Percentiles rank a stretch among this genome's conserved stretches.
phyloP scores from a whole-genome alignment of 2,113 vertebrate genomes.

The Gila orcuttii region DNA sequence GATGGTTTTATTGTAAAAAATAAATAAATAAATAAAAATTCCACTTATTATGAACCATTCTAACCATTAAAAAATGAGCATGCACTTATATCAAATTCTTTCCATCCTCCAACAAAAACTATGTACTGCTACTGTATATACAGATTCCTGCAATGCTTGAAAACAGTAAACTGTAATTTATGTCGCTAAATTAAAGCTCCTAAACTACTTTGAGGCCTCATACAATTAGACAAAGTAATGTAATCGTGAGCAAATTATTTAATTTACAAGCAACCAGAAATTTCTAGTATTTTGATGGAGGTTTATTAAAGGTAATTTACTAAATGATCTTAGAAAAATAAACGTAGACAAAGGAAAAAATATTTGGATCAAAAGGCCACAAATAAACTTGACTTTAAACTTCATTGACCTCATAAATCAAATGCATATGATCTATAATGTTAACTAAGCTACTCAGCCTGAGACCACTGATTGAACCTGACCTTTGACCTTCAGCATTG shows the following conservation, averaged over 20 bases:
- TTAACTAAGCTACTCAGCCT: not conserved
- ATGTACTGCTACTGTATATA: not conserved
- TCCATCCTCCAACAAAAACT: not conserved
- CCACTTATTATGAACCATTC: not conserved
- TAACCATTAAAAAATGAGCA: not conserved
- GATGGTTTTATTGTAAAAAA: not conserved
- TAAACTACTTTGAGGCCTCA: not conserved
- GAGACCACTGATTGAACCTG: conserved; percentile 42
- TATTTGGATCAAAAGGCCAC: conserved; percentile 39
- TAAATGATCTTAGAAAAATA: not conserved
- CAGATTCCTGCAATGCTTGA: not conserved
- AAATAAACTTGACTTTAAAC: conserved; percentile 50
- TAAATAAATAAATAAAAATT: not conserved
- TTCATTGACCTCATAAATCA: conserved; percentile 31
- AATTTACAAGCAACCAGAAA: not conserved
- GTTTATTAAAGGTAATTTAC: not conserved
- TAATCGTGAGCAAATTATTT: not conserved
- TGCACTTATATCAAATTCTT: too few species aligned
- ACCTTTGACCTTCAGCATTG: conserved; percentile 39
- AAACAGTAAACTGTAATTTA: not conserved
- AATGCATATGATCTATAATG: not conserved
- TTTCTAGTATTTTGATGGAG: not conserved
- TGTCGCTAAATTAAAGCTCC: not conserved
- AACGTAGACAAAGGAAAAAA: not conserved
- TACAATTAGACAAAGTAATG: not conserved